Percentiles rank a stretch among this genome's conserved stretches.
phyloP scores from a whole-genome alignment of 2,113 vertebrate genomes.

The Brachypodius melanocephalos region DNA sequence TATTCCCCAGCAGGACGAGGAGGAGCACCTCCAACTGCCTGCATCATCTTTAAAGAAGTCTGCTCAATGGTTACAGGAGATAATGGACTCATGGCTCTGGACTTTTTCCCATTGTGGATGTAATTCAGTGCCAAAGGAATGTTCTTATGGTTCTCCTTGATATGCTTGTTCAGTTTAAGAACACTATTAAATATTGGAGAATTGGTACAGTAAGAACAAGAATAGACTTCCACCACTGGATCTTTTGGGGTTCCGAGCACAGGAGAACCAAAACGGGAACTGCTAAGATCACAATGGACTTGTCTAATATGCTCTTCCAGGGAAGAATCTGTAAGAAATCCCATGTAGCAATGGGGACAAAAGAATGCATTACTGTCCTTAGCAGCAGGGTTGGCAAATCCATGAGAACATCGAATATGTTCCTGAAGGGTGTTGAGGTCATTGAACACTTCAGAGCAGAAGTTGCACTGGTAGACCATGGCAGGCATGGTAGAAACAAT shows the following conservation, averaged over 20 bases:
- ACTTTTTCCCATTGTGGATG: constrained; percentile 94
- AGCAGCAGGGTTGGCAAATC: constrained; percentile 89
- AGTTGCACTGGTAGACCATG: constrained; percentile 95
- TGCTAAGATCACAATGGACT: constrained; percentile 92
- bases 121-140: constrained; percentile 97
- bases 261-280: constrained; percentile 92
- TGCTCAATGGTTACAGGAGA: constrained; percentile 91
- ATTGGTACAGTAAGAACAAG: constrained; percentile 97
- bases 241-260: constrained; percentile 91
- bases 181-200: constrained; percentile 97
- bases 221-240: constrained; percentile 94
- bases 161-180: constrained; percentile 95
- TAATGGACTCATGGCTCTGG: constrained; percentile 90
- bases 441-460: constrained; percentile 91
- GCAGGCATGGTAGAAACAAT: constrained; percentile 88
- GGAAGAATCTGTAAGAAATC: constrained; percentile 95
- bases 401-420: constrained; percentile 94
- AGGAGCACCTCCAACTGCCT: constrained; percentile 80
- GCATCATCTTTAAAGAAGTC: constrained; percentile 86
- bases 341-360: constrained; percentile 98
- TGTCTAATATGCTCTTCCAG: constrained; percentile 96
- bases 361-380: constrained; percentile 99
- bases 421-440: constrained; percentile 97
- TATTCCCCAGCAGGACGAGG: constrained; percentile 88
- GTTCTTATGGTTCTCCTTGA: constrained; percentile 99